Base-by-base conservation (phyloP, 30 jellyfish, hydroid and myxozoan genomes). In the Sanderia malayensis region DNA sequence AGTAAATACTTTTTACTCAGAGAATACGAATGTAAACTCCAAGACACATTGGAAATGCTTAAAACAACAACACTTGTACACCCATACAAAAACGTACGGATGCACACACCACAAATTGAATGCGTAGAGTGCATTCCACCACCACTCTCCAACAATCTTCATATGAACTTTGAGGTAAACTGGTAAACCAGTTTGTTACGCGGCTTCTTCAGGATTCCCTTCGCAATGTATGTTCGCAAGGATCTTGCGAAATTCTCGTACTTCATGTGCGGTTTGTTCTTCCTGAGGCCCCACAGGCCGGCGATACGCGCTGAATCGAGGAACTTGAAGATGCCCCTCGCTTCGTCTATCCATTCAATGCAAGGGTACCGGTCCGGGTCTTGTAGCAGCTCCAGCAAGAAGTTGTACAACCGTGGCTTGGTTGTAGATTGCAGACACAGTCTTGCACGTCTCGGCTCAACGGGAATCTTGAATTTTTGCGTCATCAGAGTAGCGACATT, bases 221-320 rank as follows among this genome's bases (percentile, higher is more conserved):
- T 82, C 32, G 97, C 97, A 34, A 82, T 80, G 81, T 89, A 89
- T 18, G 95, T 82, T 44, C 97, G 95, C 23, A 89, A 82, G 7
- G 97, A 89, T 13, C 97, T 32, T 18, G 97, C 97, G 58, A 89
- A 83, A 71, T 89, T 89, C 75, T 89, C 97, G 58, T 89, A 89
- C 79, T 79, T 89, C 97, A 89, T 89, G 70, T 59, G 47, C 20
- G 97, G 95, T 77, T 83, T 82, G 82, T 89, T 89, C 71, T 89
- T 89, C 44, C 94, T 93, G 31, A 55, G 90, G 15, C 95, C 97
- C 97, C 97, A 89, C 18, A 82, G 89, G 30, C 94, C 84, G 21
- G 97, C 97, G 0, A 89, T 88, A 32, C 82, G 94, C 46, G 82
- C 81, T 0, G 97, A 83, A 32, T 78, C 83, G n/a, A 77, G 73